A percentile compares a stretch with the other conserved stretches of the same genome.
phyloP scores from a whole-genome alignment of 2,797 vertebrate genomes.

The Sebastolobus alascanus region DNA sequence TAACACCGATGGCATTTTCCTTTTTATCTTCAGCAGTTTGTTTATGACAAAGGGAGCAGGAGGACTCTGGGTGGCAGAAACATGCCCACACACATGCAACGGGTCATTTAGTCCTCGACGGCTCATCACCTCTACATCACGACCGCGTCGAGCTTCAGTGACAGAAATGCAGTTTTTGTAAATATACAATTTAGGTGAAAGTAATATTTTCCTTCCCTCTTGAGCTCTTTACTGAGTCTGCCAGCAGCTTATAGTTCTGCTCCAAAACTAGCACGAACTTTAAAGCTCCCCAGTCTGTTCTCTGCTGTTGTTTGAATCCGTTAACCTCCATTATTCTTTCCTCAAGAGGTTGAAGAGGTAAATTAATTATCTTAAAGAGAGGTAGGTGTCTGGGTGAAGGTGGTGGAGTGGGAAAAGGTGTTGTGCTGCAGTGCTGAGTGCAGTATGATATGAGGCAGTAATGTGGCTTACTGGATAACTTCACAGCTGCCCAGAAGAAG shows the following conservation, averaged over 20 bases:
- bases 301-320: conserved; percentile 7
- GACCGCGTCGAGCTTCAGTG: neutral
- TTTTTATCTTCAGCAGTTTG: conserved; percentile 51
- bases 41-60: conserved; percentile 55
- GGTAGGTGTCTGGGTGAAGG: conserved; percentile 2
- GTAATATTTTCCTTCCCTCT: neutral
- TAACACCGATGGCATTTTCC: conserved; percentile 47
- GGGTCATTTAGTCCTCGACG: conserved; percentile 26
- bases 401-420: conserved; percentile 5
- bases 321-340: conserved; percentile 25
- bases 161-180: neutral
- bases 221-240: neutral
- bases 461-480: neutral
- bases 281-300: neutral
- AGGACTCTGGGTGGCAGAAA: conserved; percentile 25
- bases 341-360: conserved; percentile 1
- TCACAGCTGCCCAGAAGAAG: neutral
- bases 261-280: neutral
- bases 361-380: conserved; percentile 3
- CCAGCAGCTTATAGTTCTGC: neutral
- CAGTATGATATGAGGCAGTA: neutral
- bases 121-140: conserved; percentile 10
- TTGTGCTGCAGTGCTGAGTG: conserved; percentile 13
- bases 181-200: neutral
- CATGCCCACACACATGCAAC: conserved; percentile 38